Evolutionary conservation across 2,113 vertebrate species (phyloP), one percentile per base, ranked within the genome.

Genomic region (Lamprologus ornatipinnis): DNA sequence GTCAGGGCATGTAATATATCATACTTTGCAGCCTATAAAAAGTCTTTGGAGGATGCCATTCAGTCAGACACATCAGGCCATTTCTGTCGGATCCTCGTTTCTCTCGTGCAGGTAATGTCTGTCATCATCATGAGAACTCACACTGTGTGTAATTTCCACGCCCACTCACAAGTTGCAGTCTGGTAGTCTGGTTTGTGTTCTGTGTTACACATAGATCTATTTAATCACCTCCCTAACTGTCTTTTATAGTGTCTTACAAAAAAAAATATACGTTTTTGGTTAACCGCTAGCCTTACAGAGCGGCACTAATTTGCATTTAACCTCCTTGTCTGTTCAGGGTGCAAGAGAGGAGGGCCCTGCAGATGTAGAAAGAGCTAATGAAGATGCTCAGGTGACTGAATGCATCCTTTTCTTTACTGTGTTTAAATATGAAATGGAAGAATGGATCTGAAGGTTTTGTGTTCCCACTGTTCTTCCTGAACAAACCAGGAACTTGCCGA

Each of bases 21-120:
- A 10, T 84, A 9, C 47, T 8, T 13, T 8, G 11, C 94, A 99
- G 98, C 94, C 28, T 99, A 97, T 88, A 97, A 98, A 90, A 98
- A 96, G 90, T 94, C 96, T 82, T 90, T 99, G 89, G 99, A 99
- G 90, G 97, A 98, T 1, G 97, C 96, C 55, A 94, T 99, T 89
- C 96, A 96, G 88, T 98, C 98, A 0, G 99, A 99, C 83, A 99
- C 99, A 1, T 99, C 98, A 0, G 98, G 98, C 40, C 97, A 96
- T 85, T 98, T 99, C 95, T 97, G 96, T 87, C 97, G 97, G 92
- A 98, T 99, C 89, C 97, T 99, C 0, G 93, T 98, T 54, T 98
- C 99, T 70, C 95, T 99, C 87, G 97, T 97, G 58, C 97, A 98
- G 97, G 99, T 99, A 96, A 54, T 3, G 13, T 17, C 63, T 23